Conservation (phyloP, 2,888 invertebrate species). For the Lordiphosa fenestrarum region DNA sequence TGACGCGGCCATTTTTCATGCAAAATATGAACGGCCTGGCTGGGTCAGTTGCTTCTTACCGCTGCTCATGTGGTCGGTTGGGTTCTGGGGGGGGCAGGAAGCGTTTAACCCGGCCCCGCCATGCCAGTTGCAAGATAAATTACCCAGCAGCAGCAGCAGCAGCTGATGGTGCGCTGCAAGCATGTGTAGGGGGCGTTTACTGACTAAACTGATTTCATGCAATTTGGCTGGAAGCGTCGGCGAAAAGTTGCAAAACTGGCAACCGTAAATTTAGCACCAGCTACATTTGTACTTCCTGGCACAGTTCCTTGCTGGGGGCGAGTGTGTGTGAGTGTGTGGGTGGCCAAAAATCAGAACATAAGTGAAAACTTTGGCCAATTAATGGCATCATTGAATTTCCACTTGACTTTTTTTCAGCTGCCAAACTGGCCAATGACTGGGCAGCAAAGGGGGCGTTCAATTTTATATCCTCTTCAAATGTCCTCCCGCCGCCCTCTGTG, state of each 20-base stretch:
- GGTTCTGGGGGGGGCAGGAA: slow-evolving; percentile 52
- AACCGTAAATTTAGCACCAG: slow-evolving; percentile 68
- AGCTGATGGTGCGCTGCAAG: not conserved
- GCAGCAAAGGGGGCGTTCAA: slow-evolving; percentile 71
- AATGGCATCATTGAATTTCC: slow-evolving; percentile 77
- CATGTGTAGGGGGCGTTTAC: slow-evolving; percentile 32
- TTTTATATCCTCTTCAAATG: slow-evolving; percentile 56
- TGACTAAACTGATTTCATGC: slow-evolving; percentile 71
- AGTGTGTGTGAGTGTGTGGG: slow-evolving; percentile 23
- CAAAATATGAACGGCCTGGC: slow-evolving; percentile 32
- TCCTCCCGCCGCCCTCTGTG: not conserved
- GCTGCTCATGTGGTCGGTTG: slow-evolving; percentile 12
- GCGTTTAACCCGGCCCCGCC: slow-evolving; percentile 43
- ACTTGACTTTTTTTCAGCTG: slow-evolving; percentile 74
- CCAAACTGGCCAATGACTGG: slow-evolving; percentile 74
- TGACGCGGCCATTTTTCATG: slow-evolving; percentile 70
- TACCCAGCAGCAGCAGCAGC: slow-evolving; percentile 32
- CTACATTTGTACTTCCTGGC: slow-evolving; percentile 70
- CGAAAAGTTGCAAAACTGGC: slow-evolving; percentile 58
- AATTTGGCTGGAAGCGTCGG: slow-evolving; percentile 69
- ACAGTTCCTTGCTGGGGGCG: slow-evolving; percentile 41
- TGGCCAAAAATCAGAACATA: slow-evolving; percentile 69
- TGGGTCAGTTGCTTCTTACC: slow-evolving; percentile 18
- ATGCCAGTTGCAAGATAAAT: slow-evolving; percentile 66
- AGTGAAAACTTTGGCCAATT: slow-evolving; percentile 77